A percentile compares a stretch with the other conserved stretches of the same genome.
These are phyloP conservation scores for Nomia melanderi DNA, from an alignment of 1,140 invertebrate genomes.

Conservation along the genomic window DNA sequence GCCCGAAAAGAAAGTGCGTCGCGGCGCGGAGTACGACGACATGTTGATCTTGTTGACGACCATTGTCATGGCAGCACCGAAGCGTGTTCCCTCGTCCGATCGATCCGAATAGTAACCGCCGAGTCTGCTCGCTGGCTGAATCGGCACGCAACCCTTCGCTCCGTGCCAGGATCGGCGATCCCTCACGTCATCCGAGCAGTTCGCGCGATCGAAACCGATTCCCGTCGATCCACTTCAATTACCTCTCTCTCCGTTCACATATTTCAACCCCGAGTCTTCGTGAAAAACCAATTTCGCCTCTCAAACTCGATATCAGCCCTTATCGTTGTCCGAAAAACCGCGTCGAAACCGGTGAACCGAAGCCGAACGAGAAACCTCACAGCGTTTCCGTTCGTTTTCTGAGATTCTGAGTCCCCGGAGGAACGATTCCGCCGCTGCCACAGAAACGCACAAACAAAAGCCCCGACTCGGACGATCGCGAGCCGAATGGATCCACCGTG, in stretches of 20 bases:
- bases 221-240: conserved; percentile 11
- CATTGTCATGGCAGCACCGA: conserved; percentile 72
- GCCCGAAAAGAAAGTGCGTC: conserved; percentile 71
- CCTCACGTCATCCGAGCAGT: conserved; percentile 32
- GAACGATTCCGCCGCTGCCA: too few relatives aligned
- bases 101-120: conserved; percentile 10
- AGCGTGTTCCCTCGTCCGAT: conserved; percentile 30
- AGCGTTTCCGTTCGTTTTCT: too few relatives aligned
- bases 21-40: conserved; percentile 70
- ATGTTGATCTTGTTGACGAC: conserved; percentile 77
- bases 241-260: too few relatives aligned
- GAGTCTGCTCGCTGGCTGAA: neutral
- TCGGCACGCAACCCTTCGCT: conserved; percentile 18
- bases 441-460: too few relatives aligned
- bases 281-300: too few relatives aligned
- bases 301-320: too few relatives aligned
- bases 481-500: neutral
- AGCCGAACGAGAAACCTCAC: too few relatives aligned
- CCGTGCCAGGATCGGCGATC: conserved; percentile 23
- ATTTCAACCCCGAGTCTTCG: too few relatives aligned
- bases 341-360: too few relatives aligned
- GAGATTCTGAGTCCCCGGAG: too few relatives aligned
- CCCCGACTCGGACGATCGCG: neutral
- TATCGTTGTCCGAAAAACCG: too few relatives aligned
- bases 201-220: neutral